A percentile compares a stretch with the other conserved stretches of the same genome.
phyloP scores from a whole-genome alignment of 2,113 vertebrate genomes.

The Dendrocopos noguchii region DNA sequence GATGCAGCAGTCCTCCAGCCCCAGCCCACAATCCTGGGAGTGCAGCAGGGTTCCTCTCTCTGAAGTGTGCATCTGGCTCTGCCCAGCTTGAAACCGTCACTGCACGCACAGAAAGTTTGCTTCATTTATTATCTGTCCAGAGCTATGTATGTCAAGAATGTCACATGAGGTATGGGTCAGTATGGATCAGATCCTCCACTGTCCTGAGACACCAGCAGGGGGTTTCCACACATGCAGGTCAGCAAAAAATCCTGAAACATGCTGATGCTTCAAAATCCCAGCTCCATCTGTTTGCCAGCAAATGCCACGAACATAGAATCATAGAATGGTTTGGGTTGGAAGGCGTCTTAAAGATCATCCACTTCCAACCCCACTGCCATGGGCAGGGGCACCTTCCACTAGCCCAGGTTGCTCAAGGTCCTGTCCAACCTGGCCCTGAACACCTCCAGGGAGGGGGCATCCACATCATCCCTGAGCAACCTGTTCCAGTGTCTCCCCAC shows the following conservation, averaged over 20 bases:
- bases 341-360: too few species aligned
- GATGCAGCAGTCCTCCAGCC: not conserved
- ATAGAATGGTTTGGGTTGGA: too few species aligned
- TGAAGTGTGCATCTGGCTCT: not conserved
- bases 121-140: not conserved
- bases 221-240: not conserved
- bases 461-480: too few species aligned
- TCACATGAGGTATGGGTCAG: not conserved
- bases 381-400: too few species aligned
- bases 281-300: not conserved
- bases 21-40: accelerated
- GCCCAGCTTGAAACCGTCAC: not conserved
- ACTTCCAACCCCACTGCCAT: too few species aligned
- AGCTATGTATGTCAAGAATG: not conserved
- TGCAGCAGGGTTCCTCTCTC: not conserved
- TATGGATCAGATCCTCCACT: not conserved
- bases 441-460: too few species aligned
- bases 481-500: too few species aligned
- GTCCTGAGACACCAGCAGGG: not conserved
- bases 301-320: not conserved
- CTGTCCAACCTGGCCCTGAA: too few species aligned
- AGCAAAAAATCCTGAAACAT: not conserved
- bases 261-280: not conserved
- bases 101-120: not conserved
- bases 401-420: too few species aligned